A percentile compares a stretch with the other conserved stretches of the same genome.
Evolutionary conservation across 2,888 invertebrate genomes (phyloP).

Genomic region (Balanococcus diminutus): DNA sequence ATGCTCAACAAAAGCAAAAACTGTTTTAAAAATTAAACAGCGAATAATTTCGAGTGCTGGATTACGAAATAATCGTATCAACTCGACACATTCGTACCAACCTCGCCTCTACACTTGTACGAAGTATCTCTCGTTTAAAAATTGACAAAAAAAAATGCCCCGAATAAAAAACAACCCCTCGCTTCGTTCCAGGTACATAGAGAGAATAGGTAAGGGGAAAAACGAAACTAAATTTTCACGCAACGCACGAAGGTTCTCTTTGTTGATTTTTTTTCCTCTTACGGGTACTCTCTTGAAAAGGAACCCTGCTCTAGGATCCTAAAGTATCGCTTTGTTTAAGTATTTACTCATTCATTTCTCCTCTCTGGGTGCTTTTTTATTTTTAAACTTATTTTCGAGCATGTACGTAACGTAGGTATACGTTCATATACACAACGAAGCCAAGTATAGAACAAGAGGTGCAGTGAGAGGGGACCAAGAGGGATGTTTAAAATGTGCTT

Average conservation of each 20-base stretch:
- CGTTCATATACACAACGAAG: too few species aligned
- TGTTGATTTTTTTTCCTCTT: neutral
- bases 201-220: neutral
- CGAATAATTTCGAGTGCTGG: too few species aligned
- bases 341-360: slow-evolving; percentile 8
- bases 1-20: too few species aligned
- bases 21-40: too few species aligned
- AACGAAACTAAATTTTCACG: neutral
- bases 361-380: neutral
- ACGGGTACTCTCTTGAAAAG: neutral
- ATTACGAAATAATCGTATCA: too few species aligned
- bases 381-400: neutral
- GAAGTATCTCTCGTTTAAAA: neutral
- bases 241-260: neutral
- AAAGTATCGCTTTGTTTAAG: slow-evolving; percentile 27
- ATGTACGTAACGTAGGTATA: neutral
- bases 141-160: neutral
- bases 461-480: neutral
- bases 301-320: slow-evolving; percentile 10
- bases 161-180: neutral
- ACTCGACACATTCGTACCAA: too few species aligned
- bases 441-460: neutral
- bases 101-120: too few species aligned
- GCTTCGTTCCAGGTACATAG: neutral
- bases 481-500: neutral